Base-by-base conservation (phyloP, 2,888 invertebrate species). In the Clistopyga incitator region DNA sequence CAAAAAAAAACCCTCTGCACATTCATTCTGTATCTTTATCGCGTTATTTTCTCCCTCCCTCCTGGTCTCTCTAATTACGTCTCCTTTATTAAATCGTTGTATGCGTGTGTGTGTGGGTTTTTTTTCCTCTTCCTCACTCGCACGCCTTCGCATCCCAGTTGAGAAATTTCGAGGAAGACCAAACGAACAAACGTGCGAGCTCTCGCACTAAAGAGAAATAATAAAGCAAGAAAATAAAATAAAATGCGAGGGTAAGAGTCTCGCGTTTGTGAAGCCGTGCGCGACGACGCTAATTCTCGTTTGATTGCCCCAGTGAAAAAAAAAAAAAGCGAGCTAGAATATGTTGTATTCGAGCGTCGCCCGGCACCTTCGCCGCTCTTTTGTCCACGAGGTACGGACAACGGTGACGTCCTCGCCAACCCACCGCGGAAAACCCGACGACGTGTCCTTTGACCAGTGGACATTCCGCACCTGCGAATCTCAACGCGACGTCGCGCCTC, bases 401-500 rank as follows among this genome's bases (percentile, higher is more conserved):
- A 34, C 38, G 38, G 11, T 64, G 72, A 38, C 56, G 45, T 87
- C 85, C 87, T 81, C 75, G 59, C 52, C 65, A 59, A 67, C 75
- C 74, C 74, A 78, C 78, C 85, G 84, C 79, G 59, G 56, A 78
- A 78, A 78, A 78, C 78, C 75, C 81, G 78, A 81, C 78, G 78
- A 71, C 81, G 54, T 70, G 81, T 84, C 84, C 84, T 84, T 84
- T 84, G 84, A 84, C 81, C 81, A 71, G 64, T 67, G 47, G 64
- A 65, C 84, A 85, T 86, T 86, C 85, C 82, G 84, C 75, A 29
- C 81, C 84, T 80, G 79, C 84, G 82, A 84, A 84, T 82, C 84
- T 76, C 61, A 76, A 61, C 81, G 65, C 70, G 75, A 78, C 78
- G 80, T 20, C 25, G 67, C 23, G 25, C 56, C 29, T 75, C 29